Conservation (phyloP, 2,113 vertebrate species). For the Prinia subflava region DNA sequence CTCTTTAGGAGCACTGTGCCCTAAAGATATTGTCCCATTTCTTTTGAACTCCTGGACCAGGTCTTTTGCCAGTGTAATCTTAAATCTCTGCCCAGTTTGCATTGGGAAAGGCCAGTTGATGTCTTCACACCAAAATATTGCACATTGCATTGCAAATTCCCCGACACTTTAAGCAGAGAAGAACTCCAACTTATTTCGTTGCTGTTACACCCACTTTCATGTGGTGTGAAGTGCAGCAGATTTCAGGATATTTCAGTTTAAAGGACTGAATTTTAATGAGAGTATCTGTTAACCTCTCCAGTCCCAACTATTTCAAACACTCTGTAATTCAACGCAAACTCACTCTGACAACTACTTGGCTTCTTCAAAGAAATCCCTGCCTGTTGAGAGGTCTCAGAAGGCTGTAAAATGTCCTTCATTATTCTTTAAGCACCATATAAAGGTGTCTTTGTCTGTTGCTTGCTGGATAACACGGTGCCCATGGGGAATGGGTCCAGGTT, state of each 20-base stretch:
- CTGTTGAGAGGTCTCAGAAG: background rate
- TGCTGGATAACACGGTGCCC: background rate
- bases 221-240: constrained; percentile 59
- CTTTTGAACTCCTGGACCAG: background rate
- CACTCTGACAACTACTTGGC: background rate
- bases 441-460: background rate
- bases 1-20: background rate
- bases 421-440: background rate
- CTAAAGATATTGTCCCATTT: background rate
- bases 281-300: constrained; percentile 38
- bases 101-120: background rate
- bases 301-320: background rate
- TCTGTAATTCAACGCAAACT: background rate
- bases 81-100: background rate
- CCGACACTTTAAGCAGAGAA: background rate
- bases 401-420: background rate
- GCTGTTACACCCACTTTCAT: constrained; percentile 56
- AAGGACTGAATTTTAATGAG: constrained; percentile 57
- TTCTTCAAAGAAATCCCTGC: background rate
- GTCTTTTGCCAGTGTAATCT: background rate
- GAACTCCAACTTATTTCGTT: constrained; percentile 40
- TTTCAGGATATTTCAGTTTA: constrained; percentile 53
- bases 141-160: constrained; percentile 15
- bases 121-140: constrained; percentile 21
- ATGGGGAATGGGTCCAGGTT: background rate